These are phyloP conservation scores for Allophyes oxyacanthae DNA, from an alignment of 2,888 invertebrate species.

Conservation along the genomic window DNA sequence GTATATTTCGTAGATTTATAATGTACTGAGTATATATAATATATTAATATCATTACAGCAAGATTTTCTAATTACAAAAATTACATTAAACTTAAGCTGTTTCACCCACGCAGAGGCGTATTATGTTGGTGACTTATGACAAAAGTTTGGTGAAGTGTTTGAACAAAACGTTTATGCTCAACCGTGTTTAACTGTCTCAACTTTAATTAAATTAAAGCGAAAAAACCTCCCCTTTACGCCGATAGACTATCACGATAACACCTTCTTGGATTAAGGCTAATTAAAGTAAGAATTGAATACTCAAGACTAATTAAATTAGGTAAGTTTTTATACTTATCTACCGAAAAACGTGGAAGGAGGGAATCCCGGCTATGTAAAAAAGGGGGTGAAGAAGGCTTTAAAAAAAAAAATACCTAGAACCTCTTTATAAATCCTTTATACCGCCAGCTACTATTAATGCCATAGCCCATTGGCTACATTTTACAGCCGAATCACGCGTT, in stretches of 20 bases:
- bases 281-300: slow-evolving; percentile 38
- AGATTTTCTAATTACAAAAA: slow-evolving; percentile 29
- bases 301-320: slow-evolving; percentile 14
- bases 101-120: slow-evolving; percentile 22
- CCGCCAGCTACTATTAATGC: no score
- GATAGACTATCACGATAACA: slow-evolving; percentile 58
- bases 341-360: no score
- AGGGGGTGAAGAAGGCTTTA: no score
- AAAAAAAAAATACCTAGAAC: no score
- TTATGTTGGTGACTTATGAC: slow-evolving; percentile 55
- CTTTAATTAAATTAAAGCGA: slow-evolving; percentile 68
- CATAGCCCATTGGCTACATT: no score
- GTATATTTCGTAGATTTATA: no score
- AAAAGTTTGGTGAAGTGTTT: slow-evolving; percentile 53
- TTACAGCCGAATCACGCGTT: no score
- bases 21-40: no score
- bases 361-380: no score
- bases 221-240: slow-evolving; percentile 56
- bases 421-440: no score
- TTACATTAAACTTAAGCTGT: slow-evolving; percentile 17
- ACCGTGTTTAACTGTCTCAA: slow-evolving; percentile 61
- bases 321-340: no score
- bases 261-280: slow-evolving; percentile 50
- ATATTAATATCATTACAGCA: background rate
- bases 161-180: slow-evolving; percentile 56